Percentiles rank a stretch among this genome's conserved stretches.
Conservation (phyloP, 2,113 vertebrate species). For the Planiliza haematocheilus region DNA sequence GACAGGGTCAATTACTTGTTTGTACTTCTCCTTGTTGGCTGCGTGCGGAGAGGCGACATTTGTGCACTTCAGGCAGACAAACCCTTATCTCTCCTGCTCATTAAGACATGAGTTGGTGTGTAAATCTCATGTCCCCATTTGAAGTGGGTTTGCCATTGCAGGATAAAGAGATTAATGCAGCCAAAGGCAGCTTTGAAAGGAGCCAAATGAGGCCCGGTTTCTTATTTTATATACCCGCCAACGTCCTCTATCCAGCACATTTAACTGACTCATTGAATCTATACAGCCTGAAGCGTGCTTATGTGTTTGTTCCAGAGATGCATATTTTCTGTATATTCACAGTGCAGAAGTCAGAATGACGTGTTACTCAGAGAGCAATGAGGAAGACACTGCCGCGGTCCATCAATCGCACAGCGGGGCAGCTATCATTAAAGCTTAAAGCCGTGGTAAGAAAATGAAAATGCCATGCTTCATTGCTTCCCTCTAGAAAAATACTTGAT, state of each 20-base stretch:
- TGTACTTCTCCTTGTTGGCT: conserved; percentile 43
- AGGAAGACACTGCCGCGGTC: conserved; percentile 19
- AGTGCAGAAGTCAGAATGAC: conserved; percentile 26
- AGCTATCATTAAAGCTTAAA: conserved; percentile 42
- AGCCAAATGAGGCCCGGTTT: conserved; percentile 41
- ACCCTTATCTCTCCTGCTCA: conserved; percentile 52
- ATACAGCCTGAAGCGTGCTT: conserved; percentile 37
- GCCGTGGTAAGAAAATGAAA: conserved; percentile 18
- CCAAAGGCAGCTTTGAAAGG: conserved; percentile 39
- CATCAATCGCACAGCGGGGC: conserved; percentile 60
- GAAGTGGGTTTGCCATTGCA: conserved; percentile 51
- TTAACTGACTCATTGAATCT: conserved; percentile 71
- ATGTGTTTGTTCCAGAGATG: conserved; percentile 13
- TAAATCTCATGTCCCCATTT: conserved; percentile 55
- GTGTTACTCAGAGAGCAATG: conserved; percentile 29
- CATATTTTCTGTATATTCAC: conserved; percentile 18
- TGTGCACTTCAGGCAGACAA: conserved; percentile 47
- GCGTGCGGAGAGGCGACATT: conserved; percentile 29
- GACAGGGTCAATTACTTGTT: conserved; percentile 48
- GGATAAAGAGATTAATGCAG: conserved; percentile 60
- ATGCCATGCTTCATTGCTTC: not conserved
- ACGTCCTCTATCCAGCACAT: conserved; percentile 60
- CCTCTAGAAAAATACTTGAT: conserved; percentile 12
- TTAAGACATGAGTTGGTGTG: conserved; percentile 54
- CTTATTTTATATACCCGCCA: conserved; percentile 40